These are phyloP conservation scores for Dromococcyx pavoninus DNA, from an alignment of 2,797 vertebrate genomes.

Conservation along the genomic window DNA sequence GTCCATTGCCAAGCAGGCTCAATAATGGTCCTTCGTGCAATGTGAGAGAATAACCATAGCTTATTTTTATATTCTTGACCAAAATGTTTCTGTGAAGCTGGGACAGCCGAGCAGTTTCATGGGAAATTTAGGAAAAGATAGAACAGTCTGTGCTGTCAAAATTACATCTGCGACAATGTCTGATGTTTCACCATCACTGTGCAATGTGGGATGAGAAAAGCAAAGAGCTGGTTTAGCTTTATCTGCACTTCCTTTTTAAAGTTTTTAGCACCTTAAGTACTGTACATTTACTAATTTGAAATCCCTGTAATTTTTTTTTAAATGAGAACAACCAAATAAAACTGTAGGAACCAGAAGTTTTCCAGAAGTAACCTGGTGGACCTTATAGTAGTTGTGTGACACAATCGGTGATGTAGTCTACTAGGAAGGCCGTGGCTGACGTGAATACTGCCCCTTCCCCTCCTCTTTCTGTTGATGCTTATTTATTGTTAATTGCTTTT, in stretches of 20 bases:
- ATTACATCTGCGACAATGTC: background rate
- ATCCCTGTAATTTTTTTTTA: background rate
- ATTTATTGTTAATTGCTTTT: constrained; percentile 18
- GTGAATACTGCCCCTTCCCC: background rate
- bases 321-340: background rate
- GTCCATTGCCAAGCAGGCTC: background rate
- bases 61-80: background rate
- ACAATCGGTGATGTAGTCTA: accelerated
- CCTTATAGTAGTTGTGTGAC: background rate
- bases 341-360: background rate
- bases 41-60: background rate
- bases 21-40: background rate
- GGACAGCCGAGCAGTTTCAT: background rate
- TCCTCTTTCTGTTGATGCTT: background rate
- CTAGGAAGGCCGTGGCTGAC: background rate
- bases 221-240: background rate
- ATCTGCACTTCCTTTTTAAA: background rate
- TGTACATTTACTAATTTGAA: background rate
- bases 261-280: background rate
- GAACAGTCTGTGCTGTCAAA: background rate
- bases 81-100: background rate
- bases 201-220: background rate
- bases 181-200: background rate
- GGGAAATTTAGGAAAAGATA: background rate
- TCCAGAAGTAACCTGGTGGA: background rate